A percentile compares a stretch with the other conserved stretches of the same genome.
phyloP scores from a whole-genome alignment of 35 echinoderm and acorn worm species.

The Ptychodera flava region DNA sequence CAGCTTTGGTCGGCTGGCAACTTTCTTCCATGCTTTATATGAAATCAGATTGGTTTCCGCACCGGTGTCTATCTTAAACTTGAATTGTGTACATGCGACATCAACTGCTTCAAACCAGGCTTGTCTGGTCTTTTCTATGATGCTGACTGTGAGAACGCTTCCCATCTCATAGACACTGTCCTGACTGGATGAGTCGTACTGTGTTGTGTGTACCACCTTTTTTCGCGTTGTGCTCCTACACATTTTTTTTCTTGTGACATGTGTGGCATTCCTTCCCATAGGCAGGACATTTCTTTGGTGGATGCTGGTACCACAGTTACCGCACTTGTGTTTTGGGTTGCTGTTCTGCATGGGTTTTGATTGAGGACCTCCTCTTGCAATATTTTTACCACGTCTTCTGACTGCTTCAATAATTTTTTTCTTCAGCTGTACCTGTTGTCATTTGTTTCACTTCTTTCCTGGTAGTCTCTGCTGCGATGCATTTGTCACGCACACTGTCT shows the following conservation, averaged over 20 bases:
- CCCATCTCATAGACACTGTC: background rate
- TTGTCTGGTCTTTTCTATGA: background rate
- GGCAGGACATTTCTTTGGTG: conserved; percentile 41
- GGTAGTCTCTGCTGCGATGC: background rate
- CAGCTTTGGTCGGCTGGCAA: background rate
- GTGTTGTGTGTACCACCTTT: background rate
- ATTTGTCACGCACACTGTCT: background rate
- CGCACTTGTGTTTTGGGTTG: conserved; percentile 11
- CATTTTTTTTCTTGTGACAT: conserved; percentile 21
- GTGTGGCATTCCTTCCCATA: conserved; percentile 42
- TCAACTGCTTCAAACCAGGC: background rate
- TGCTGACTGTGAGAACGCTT: background rate
- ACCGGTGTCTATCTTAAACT: background rate
- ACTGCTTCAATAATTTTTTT: background rate
- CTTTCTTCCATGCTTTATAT: background rate
- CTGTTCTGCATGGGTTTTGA: background rate
- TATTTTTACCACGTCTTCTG: background rate
- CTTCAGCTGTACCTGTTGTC: background rate
- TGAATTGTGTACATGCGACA: background rate
- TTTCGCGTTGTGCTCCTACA: conserved; percentile 32
- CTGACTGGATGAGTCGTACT: background rate
- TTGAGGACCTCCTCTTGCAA: background rate
- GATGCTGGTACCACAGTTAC: conserved; percentile 39
- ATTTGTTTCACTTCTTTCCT: background rate
- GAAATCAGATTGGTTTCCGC: background rate